These are phyloP conservation scores for Astyanax mexicanus DNA, from an alignment of 2,797 vertebrate species.

Conservation along the genomic window DNA sequence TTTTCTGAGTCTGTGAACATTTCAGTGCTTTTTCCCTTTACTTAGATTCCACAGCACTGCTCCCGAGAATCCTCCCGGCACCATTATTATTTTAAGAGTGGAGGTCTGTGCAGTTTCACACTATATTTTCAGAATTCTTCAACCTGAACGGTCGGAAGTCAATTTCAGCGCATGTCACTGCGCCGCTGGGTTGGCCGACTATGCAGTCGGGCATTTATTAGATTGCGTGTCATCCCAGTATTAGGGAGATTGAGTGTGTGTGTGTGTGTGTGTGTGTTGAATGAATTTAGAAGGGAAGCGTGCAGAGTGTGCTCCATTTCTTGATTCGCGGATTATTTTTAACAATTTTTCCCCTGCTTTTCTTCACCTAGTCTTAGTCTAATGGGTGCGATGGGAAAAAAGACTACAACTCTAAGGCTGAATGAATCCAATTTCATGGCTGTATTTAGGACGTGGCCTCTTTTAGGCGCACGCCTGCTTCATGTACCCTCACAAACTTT, in stretches of 20 bases:
- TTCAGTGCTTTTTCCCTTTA: no score
- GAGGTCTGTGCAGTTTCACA: slow-evolving; percentile 7
- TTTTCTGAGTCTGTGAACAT: no score
- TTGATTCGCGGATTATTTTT: slow-evolving; percentile 55
- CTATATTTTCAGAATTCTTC: slow-evolving; percentile 4
- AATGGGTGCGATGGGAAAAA: slow-evolving; percentile 55
- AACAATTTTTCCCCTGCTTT: slow-evolving; percentile 38
- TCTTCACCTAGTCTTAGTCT: slow-evolving; percentile 47
- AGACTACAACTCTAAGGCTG: slow-evolving; percentile 43
- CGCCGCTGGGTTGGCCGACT: background rate
- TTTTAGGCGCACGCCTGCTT: slow-evolving; percentile 45
- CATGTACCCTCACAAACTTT: slow-evolving; percentile 46
- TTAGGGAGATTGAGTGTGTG: slow-evolving; percentile 3
- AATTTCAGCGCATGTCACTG: slow-evolving; percentile 17
- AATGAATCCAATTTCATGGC: slow-evolving; percentile 63
- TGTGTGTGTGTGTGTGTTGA: slow-evolving; percentile 2
- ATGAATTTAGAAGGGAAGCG: slow-evolving; percentile 1
- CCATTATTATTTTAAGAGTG: background rate
- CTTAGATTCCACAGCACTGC: background rate
- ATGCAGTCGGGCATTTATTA: background rate
- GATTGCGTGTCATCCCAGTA: slow-evolving; percentile 2
- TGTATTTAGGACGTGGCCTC: slow-evolving; percentile 57
- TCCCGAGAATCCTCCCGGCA: background rate
- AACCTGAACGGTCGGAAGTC: background rate
- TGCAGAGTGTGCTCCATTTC: slow-evolving; percentile 40